phyloP scores from a whole-genome alignment of 2,888 invertebrate species.

The Smittia sp. region DNA sequence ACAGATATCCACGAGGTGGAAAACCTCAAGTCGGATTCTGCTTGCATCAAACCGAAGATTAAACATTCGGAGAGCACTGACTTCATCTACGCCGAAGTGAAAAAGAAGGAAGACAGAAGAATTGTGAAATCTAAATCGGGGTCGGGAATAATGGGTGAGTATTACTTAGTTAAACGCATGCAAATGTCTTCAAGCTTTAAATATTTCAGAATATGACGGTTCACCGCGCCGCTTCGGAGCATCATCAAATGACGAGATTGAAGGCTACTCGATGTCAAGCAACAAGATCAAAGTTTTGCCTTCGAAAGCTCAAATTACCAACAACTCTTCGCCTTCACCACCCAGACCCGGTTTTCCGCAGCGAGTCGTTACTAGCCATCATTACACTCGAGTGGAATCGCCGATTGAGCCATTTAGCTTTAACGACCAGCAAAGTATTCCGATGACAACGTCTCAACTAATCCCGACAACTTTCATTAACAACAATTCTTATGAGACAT shows the following conservation, averaged over 20 bases:
- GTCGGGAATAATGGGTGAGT: slow-evolving; percentile 39
- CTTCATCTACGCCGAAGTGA: slow-evolving; percentile 27
- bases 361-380: slow-evolving; percentile 44
- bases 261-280: slow-evolving; percentile 38
- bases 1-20: slow-evolving; percentile 26
- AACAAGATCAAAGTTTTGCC: slow-evolving; percentile 45
- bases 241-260: slow-evolving; percentile 48
- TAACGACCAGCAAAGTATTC: slow-evolving; percentile 24
- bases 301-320: slow-evolving; percentile 46
- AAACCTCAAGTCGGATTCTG: not conserved
- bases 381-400: not conserved
- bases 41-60: not conserved
- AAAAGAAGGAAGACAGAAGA: slow-evolving; percentile 25
- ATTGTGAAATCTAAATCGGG: slow-evolving; percentile 39
- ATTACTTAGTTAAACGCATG: no score
- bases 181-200: not conserved
- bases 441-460: not conserved
- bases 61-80: slow-evolving; percentile 24
- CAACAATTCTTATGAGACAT: slow-evolving; percentile 6
- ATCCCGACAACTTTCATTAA: slow-evolving; percentile 35
- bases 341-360: slow-evolving; percentile 88
- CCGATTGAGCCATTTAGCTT: not conserved
- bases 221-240: slow-evolving; percentile 82
- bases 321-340: slow-evolving; percentile 61
- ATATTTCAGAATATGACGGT: slow-evolving; percentile 81